These are phyloP conservation scores for Lepidurus packardi DNA, from an alignment of 1,140 invertebrate genomes.

Conservation along the genomic window DNA sequence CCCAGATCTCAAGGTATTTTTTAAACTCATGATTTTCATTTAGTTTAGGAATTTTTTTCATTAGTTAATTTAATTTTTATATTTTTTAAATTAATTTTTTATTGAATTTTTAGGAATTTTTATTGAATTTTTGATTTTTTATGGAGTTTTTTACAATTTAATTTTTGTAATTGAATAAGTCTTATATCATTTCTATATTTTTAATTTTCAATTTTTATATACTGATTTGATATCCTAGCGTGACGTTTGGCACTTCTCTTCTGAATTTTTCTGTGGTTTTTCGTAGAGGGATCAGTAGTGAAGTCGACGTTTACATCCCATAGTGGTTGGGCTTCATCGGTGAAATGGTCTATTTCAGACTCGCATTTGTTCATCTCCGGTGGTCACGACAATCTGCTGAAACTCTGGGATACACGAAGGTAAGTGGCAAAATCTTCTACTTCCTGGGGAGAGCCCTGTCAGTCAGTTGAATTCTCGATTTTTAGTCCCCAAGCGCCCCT, in stretches of 20 bases:
- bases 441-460: constrained; percentile 33
- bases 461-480: constrained; percentile 41
- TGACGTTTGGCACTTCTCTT: constrained; percentile 2
- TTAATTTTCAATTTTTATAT: constrained; percentile 19
- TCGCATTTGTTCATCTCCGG: constrained; percentile 88
- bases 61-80: constrained; percentile 27
- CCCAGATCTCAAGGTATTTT: constrained; percentile 71
- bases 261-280: constrained; percentile 37
- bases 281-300: constrained; percentile 74
- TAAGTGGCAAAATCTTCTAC: constrained; percentile 42
- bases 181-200: constrained; percentile 17
- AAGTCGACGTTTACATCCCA: constrained; percentile 86
- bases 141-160: neutral
- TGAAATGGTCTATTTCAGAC: constrained; percentile 79
- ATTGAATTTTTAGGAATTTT: neutral
- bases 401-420: constrained; percentile 94
- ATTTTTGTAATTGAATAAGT: constrained; percentile 24
- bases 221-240: neutral
- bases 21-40: neutral
- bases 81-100: neutral
- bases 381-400: constrained; percentile 81
- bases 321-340: constrained; percentile 80
- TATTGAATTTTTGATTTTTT: neutral
- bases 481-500: constrained; percentile 81
- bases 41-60: constrained; percentile 29